phyloP scores from a whole-genome alignment of 2,113 vertebrate species.

The Proterorhinus semilunaris region DNA sequence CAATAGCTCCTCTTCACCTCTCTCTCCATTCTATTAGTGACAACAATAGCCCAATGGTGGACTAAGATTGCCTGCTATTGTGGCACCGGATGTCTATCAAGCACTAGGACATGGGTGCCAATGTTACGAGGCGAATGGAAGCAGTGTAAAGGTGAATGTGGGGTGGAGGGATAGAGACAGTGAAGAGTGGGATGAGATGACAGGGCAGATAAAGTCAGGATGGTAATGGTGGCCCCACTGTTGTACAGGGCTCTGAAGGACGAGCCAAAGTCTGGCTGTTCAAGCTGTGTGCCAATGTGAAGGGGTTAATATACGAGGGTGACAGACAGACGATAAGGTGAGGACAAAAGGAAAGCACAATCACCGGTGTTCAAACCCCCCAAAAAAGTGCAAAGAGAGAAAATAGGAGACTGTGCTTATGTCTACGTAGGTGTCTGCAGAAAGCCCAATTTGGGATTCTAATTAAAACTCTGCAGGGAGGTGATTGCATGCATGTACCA shows the following conservation, averaged over 20 bases:
- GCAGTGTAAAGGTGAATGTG: slow-evolving; percentile 12
- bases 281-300: neutral
- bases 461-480: neutral
- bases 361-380: slow-evolving; percentile 23
- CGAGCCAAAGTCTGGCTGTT: slow-evolving; percentile 45
- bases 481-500: neutral
- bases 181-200: slow-evolving; percentile 52
- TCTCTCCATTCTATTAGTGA: slow-evolving; percentile 64
- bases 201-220: slow-evolving; percentile 67
- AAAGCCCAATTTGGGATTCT: neutral
- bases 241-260: slow-evolving; percentile 44
- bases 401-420: neutral
- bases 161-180: slow-evolving; percentile 15
- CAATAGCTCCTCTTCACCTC: slow-evolving; percentile 70
- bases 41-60: slow-evolving; percentile 60
- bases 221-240: slow-evolving; percentile 45
- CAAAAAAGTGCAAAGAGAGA: slow-evolving; percentile 1
- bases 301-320: slow-evolving; percentile 24
- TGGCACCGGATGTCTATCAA: slow-evolving; percentile 66
- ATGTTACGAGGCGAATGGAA: slow-evolving; percentile 30
- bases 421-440: neutral
- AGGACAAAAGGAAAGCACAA: slow-evolving; percentile 28
- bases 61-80: slow-evolving; percentile 68
- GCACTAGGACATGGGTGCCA: slow-evolving; percentile 48
- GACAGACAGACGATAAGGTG: slow-evolving; percentile 47